Conservation (phyloP, 2,888 invertebrate species). For the Geophilus truncorum region DNA sequence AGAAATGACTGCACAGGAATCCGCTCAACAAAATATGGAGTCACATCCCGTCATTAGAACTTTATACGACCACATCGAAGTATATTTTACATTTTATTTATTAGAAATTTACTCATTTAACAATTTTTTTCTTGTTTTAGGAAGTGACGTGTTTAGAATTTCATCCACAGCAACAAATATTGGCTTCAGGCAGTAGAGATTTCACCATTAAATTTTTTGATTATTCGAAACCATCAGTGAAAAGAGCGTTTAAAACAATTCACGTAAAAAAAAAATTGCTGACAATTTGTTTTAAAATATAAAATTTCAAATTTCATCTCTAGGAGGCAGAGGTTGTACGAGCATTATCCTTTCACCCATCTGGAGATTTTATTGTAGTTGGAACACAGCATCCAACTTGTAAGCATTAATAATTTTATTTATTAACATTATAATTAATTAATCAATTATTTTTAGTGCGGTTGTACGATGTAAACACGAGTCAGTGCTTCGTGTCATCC, state of each 20-base stretch:
- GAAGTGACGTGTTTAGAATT: conserved; percentile 96
- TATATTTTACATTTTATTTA: conserved; percentile 39
- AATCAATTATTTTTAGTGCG: conserved; percentile 57
- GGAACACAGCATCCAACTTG: conserved; percentile 78
- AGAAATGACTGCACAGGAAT: conserved; percentile 49
- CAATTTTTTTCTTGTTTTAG: conserved; percentile 42
- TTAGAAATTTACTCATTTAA: not conserved
- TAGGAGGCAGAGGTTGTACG: conserved; percentile 88
- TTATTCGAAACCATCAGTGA: conserved; percentile 96
- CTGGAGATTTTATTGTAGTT: conserved; percentile 89
- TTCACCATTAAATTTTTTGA: conserved; percentile 94
- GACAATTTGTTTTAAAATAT: too few relatives aligned
- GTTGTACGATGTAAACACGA: conserved; percentile 89
- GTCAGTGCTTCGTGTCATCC: conserved; percentile 91
- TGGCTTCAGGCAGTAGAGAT: conserved; percentile 92
- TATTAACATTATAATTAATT: not conserved
- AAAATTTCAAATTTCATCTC: conserved; percentile 17
- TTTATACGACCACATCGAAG: conserved; percentile 90
- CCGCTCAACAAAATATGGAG: conserved; percentile 60
- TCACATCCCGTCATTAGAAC: conserved; percentile 98
- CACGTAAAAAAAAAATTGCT: conserved; percentile 65
- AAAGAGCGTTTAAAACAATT: conserved; percentile 93
- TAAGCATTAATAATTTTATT: conserved; percentile 41
- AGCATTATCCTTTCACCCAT: conserved; percentile 89
- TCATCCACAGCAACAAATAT: conserved; percentile 89